phyloP scores from a whole-genome alignment of 1,140 invertebrate genomes.

The Eupeodes corollae region DNA sequence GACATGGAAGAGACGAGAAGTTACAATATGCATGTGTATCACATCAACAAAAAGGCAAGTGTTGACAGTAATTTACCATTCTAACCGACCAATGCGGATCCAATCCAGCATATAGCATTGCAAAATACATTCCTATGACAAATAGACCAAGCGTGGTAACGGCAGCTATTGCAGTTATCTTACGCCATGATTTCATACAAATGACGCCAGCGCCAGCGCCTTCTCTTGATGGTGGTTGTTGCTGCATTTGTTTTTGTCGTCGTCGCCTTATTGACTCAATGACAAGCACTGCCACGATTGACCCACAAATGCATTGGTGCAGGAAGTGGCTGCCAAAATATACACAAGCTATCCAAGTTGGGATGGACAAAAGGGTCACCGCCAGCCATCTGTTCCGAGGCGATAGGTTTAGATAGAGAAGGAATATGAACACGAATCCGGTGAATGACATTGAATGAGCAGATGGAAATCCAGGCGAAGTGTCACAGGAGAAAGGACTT shows the following conservation, averaged over 20 bases:
- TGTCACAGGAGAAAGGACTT: slow-evolving; percentile 20
- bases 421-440: slow-evolving; percentile 12
- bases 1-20: background rate
- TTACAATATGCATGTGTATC: background rate
- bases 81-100: slow-evolving; percentile 33
- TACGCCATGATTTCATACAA: slow-evolving; percentile 6
- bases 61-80: slow-evolving; percentile 12
- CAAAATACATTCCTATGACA: slow-evolving; percentile 17
- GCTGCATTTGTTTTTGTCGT: no score
- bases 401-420: slow-evolving; percentile 4
- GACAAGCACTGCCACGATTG: slow-evolving; percentile 11
- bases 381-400: background rate
- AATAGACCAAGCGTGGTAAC: slow-evolving; percentile 11
- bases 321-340: slow-evolving; percentile 27
- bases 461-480: slow-evolving; percentile 23
- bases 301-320: slow-evolving; percentile 25
- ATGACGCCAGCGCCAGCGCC: no score
- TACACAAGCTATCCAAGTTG: slow-evolving; percentile 25
- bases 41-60: background rate
- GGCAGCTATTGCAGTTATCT: background rate
- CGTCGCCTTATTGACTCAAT: slow-evolving; percentile 10
- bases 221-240: no score
- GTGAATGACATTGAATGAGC: slow-evolving; percentile 19
- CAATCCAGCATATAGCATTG: slow-evolving; percentile 13
- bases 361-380: slow-evolving; percentile 1